Conservation (phyloP, 2,888 invertebrate species). For the Didymodactylos carnosus region DNA sequence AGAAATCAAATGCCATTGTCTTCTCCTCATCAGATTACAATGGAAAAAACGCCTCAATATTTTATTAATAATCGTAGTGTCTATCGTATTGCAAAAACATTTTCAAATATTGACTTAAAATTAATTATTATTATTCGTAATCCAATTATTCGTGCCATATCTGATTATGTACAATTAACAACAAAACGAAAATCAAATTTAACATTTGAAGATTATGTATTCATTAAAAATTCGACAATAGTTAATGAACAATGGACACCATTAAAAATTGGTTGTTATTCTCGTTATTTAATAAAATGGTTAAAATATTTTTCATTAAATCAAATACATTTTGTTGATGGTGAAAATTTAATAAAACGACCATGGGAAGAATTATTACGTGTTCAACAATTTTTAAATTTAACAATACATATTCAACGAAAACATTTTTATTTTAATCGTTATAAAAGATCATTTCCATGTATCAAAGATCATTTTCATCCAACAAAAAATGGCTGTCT, state of each 20-base stretch:
- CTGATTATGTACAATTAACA: slow-evolving; percentile 62
- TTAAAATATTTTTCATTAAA: slow-evolving; percentile 67
- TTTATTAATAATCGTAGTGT: slow-evolving; percentile 81
- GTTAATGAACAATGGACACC: slow-evolving; percentile 27
- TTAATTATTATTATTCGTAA: slow-evolving; percentile 62
- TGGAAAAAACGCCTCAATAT: slow-evolving; percentile 86
- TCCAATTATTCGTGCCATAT: slow-evolving; percentile 75
- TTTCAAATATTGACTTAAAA: slow-evolving; percentile 64
- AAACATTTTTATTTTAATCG: slow-evolving; percentile 74
- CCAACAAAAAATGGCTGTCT: slow-evolving; percentile 50
- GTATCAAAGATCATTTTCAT: slow-evolving; percentile 33
- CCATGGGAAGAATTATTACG: slow-evolving; percentile 58
- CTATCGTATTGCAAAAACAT: slow-evolving; percentile 72
- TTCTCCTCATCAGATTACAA: slow-evolving; percentile 64
- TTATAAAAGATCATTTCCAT: slow-evolving; percentile 78
- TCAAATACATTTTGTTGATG: slow-evolving; percentile 75
- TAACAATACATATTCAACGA: slow-evolving; percentile 49
- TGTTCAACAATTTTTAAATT: slow-evolving; percentile 65
- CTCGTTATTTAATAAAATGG: slow-evolving; percentile 67
- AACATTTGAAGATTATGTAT: not conserved
- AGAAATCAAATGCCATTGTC: slow-evolving; percentile 62
- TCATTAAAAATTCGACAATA: slow-evolving; percentile 16
- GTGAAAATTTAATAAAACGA: slow-evolving; percentile 69
- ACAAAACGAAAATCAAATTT: slow-evolving; percentile 16
- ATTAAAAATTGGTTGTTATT: slow-evolving; percentile 55